Evolutionary conservation across 2,113 vertebrate genomes (phyloP), one percentile per base, ranked within the genome.

Genomic region (Amphiprion ocellaris): DNA sequence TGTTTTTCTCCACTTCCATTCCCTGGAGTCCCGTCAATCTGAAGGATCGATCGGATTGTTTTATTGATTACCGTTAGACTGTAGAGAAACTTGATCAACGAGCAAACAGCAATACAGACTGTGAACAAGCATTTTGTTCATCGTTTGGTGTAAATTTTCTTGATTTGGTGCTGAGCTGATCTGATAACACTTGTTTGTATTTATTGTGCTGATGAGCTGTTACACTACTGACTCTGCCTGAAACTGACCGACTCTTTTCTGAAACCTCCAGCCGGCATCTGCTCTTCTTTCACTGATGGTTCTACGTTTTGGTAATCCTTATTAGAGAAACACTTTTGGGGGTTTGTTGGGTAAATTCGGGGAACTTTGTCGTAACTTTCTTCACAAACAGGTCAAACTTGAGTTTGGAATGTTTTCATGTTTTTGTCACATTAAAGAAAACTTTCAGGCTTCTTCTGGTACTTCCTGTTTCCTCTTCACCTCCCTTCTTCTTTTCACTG

Each of bases 371-470:
- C 68, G 12, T 58, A 23, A 39, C 37, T 68, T 60, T 55, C 23
- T 50, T 53, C 68, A 71, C 33, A 55, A 33, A 74, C 10, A 61
- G 39, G 62, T 82, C 54, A 68, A 50, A 61, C 37, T 24, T 67
- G 10, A 55, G 10, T 30, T 78, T 65, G 33, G 62, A 66, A 74
- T 11, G 16, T 66, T 86, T 90, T 69, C 61, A 74, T 11, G 16
- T 66, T 86, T 90, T 69, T 65, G 30, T 82, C 77, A 78, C 59
- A 12, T 81, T 44, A 41, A 85, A 83, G 85, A 87, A 87, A 87
- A 58, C 11, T 83, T 83, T 81, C 53, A 53, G 28, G 68, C 71
- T 69, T 62, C 2, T 6, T 66, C n/a, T 49, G 41, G 21, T 44
- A 15, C 41, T 44, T 44, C 41, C 14, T 44, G 11, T 44, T 44